phyloP scores from a whole-genome alignment of 23 tunicate species.

The Oikopleura dioica region DNA sequence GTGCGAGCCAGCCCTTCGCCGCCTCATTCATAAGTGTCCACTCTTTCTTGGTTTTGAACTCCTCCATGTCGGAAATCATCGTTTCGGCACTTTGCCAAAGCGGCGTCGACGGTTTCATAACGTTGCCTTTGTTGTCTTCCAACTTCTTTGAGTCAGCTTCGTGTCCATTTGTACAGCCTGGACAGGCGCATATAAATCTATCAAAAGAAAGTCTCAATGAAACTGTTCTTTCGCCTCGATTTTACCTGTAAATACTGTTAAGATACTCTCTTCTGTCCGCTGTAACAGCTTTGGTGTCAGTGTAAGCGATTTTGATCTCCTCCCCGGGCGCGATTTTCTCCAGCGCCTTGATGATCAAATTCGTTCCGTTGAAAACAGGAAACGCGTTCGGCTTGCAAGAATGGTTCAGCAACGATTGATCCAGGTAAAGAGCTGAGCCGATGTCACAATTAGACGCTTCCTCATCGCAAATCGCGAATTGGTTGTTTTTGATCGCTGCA shows the following conservation, averaged over 20 bases:
- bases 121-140: not conserved
- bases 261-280: not conserved
- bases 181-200: not conserved
- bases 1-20: not conserved
- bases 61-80: not conserved
- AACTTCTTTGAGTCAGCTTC: not conserved
- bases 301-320: not conserved
- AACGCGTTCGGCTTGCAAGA: not conserved
- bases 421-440: not conserved
- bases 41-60: not conserved
- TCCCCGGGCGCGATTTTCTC: not conserved
- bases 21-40: not conserved
- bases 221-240: no score
- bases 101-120: not conserved
- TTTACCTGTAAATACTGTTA: not conserved
- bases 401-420: not conserved
- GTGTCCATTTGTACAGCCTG: not conserved
- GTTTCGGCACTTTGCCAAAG: not conserved
- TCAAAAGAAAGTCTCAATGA: no score
- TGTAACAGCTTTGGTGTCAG: not conserved
- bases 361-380: not conserved
- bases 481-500: not conserved
- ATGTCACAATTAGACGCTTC: not conserved
- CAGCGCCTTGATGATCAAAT: not conserved
- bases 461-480: not conserved